Base-by-base conservation (phyloP, 2,797 vertebrate species). In the Hydrophis major region DNA sequence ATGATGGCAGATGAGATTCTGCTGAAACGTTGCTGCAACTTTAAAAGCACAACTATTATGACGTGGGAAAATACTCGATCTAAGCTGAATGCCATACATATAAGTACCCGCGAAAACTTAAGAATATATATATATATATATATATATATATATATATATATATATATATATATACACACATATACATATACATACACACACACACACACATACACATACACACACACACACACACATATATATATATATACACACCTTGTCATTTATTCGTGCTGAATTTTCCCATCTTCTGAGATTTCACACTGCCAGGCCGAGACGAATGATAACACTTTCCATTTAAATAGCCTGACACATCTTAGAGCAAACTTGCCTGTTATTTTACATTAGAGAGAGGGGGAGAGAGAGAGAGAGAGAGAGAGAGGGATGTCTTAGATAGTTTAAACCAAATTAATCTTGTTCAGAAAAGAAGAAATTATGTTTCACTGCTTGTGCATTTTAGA, bases 281-380 rank as follows among this genome's bases (percentile, higher is more conserved):
- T 94, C 89, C 37, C 69, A 0, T 88, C 92, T 93, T 94, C 87
- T 91, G 94, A 94, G 93, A 92, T 96, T 94, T 91, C 92, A 91
- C 87, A 92, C n/a, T 7, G 0, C 47, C 91, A 25, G 78, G 55
- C 92, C 57, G 83, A 89, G 63, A 94, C 93, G 89, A 60, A 89
- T 93, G 93, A 88, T 57, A 59, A 25, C 90, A 59, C 88, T 94
- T 96, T 94, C 87, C 59, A 86, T 95, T 94, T 93, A 92, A 95
- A 94, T 94, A 92, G 89, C 53, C 61, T 92, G 92, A 90, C 91
- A 92, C 25, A 0, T 50, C 32, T 16, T 93, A 16, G 53, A 90
- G 7, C 13, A 66, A 66, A n/a, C 89, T 20, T 83, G 92, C 32
- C 89, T 28, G 1, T 94, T 22, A 0, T 55, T 93, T 94, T 93